Evolutionary conservation across 2,113 vertebrate species (phyloP), one percentile per base, ranked within the genome.

Genomic region (Hippocampus mohnikei): DNA sequence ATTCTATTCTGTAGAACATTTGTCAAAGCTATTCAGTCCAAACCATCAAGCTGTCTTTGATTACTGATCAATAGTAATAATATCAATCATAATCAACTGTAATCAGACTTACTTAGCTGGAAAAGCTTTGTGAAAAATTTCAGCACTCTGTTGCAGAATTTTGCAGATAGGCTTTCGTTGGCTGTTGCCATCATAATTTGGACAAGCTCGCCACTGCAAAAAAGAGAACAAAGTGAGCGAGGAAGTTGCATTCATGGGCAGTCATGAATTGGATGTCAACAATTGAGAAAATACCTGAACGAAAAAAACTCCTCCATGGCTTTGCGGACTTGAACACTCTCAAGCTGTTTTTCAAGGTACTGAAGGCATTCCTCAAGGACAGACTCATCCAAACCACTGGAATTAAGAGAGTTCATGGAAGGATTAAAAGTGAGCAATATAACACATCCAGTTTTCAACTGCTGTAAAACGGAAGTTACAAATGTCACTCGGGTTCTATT

Each of bases 121-220:
- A 99, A 98, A 77, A 99, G 96, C 86, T 97, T 99, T 83, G 97
- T 99, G 92, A 99, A 98, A 86, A 99, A 98, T 78, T 98, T 98
- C 84, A 99, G 91, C 70, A 98, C 96, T 41, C 94, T 91, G 93
- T 99, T 99, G 86, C 97, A 99, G 86, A 98, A 99, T 86, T 97
- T 98, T 16, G 96, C 96, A 0, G 97, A 99, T 21, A 99, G 92
- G 84, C 93, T 96, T 85, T 98, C 96, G 71, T 98, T 98, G 83
- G 97, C 96, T 0, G 97, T 99, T 0, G 96, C 95, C 96, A 98
- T 98, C 96, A 99, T 98, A 85, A 99, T 98, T 89, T 99, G 96
- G 66, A 98, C 97, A 69, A 99, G 92, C 61, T 99, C 96, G 41
- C 97, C 97, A 63, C 97, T 99, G 78, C 12, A 46, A 66, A 66